These are phyloP conservation scores for Leptoteleia sp. DNA, from an alignment of 1,140 invertebrate species.

Conservation along the genomic window DNA sequence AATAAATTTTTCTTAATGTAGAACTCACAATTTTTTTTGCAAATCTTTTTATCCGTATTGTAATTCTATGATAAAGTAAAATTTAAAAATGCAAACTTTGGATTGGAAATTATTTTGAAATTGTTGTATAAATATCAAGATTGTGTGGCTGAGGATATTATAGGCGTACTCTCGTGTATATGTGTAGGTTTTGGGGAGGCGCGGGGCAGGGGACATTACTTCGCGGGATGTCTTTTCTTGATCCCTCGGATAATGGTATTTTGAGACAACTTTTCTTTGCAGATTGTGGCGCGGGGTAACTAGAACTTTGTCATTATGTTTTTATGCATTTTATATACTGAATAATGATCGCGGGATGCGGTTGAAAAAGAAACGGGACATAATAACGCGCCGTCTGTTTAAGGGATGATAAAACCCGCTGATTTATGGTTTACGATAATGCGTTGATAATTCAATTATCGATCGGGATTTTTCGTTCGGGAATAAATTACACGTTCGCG, in stretches of 20 bases:
- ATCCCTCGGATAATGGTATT: slow-evolving; percentile 66
- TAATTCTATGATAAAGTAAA: no score
- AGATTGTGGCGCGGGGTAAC: slow-evolving; percentile 49
- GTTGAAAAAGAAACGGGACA: slow-evolving; percentile 17
- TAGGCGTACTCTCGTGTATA: neutral
- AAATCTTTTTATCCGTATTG: no score
- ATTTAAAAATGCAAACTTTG: no score
- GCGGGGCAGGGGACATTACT: slow-evolving; percentile 46
- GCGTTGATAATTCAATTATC: slow-evolving; percentile 52
- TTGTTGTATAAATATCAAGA: no score
- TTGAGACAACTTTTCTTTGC: slow-evolving; percentile 66
- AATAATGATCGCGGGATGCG: slow-evolving; percentile 28
- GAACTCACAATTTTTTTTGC: no score
- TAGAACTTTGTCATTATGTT: slow-evolving; percentile 60
- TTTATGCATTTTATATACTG: slow-evolving; percentile 60
- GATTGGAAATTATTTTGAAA: no score
- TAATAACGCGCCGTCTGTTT: slow-evolving; percentile 20
- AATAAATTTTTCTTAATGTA: no score
- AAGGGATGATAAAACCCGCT: slow-evolving; percentile 23
- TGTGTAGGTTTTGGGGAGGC: neutral
- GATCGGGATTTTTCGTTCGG: slow-evolving; percentile 13
- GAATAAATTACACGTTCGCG: no score
- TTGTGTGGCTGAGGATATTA: slow-evolving; percentile 13
- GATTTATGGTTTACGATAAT: slow-evolving; percentile 43
- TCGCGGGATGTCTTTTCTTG: slow-evolving; percentile 64